phyloP scores from a whole-genome alignment of 2,888 invertebrate genomes.

The Galerucella pusilla region DNA sequence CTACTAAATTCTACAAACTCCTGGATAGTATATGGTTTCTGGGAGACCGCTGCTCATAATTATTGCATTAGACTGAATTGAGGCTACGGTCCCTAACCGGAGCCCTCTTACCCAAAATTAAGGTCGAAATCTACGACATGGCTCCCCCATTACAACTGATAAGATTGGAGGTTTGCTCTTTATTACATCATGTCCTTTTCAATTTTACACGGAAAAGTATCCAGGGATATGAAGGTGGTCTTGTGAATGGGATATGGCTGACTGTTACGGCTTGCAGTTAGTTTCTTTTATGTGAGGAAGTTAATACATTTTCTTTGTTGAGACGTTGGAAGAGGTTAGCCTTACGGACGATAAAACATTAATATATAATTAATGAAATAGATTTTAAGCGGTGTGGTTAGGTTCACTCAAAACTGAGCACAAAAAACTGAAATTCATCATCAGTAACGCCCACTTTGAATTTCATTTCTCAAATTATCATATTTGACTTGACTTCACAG shows the following conservation, averaged over 20 bases:
- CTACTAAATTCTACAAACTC: slow-evolving; percentile 20
- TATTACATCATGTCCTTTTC: slow-evolving; percentile 42
- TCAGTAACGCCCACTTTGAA: too few species aligned
- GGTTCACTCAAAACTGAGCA: too few species aligned
- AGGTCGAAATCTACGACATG: slow-evolving; percentile 38
- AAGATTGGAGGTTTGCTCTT: slow-evolving; percentile 41
- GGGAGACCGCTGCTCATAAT: slow-evolving; percentile 47
- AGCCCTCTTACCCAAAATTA: slow-evolving; percentile 39
- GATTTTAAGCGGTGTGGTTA: too few species aligned
- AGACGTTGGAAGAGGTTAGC: too few species aligned
- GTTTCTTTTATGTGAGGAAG: slow-evolving; percentile 22
- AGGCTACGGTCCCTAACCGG: slow-evolving; percentile 32
- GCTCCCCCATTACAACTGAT: slow-evolving; percentile 38
- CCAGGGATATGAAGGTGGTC: slow-evolving; percentile 23
- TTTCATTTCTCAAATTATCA: too few species aligned
- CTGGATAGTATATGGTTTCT: slow-evolving; percentile 31
- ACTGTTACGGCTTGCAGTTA: slow-evolving; percentile 27
- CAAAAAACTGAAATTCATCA: too few species aligned
- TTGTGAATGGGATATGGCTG: slow-evolving; percentile 24
- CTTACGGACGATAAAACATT: too few species aligned
- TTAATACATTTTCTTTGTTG: slow-evolving; percentile 19
- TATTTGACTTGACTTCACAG: too few species aligned
- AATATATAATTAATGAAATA: too few species aligned
- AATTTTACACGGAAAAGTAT: slow-evolving; percentile 34
- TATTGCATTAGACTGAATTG: slow-evolving; percentile 49